Conservation (phyloP, 2,888 invertebrate genomes). For the Protonemura montana region DNA sequence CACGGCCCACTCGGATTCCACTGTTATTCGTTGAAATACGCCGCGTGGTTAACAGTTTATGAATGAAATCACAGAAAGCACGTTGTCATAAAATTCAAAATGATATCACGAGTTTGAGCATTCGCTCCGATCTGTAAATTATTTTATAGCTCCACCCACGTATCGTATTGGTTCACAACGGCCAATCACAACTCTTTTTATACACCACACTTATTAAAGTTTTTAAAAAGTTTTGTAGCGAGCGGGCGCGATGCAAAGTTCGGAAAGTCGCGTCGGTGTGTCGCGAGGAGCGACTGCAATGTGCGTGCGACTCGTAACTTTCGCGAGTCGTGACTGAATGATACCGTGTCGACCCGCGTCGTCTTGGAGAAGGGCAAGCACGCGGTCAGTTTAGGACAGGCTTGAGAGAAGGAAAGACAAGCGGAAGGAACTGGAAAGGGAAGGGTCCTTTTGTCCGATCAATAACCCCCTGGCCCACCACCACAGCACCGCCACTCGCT, state of each 20-base stretch:
- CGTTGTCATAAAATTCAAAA: constrained; percentile 12
- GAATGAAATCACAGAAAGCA: not conserved
- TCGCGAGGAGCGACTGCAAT: constrained; percentile 40
- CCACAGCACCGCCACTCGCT: constrained; percentile 34
- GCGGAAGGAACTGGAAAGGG: constrained; percentile 48
- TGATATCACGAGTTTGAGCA: constrained; percentile 12
- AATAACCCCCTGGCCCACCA: constrained; percentile 48
- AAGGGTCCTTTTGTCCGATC: constrained; percentile 49
- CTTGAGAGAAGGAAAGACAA: constrained; percentile 41
- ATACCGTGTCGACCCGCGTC: constrained; percentile 46
- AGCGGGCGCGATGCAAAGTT: constrained; percentile 50
- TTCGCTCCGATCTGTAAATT: constrained; percentile 42
- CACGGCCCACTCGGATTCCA: constrained; percentile 12
- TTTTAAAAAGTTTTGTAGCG: constrained; percentile 48
- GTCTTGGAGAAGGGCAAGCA: constrained; percentile 43
- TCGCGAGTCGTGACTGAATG: constrained; percentile 51
- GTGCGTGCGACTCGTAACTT: constrained; percentile 52
- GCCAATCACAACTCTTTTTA: constrained; percentile 50
- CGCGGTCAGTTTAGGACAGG: constrained; percentile 43
- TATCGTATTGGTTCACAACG: constrained; percentile 49
- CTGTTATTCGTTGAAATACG: not conserved
- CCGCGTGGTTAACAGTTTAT: not conserved
- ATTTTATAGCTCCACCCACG: constrained; percentile 49
- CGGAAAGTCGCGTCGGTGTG: constrained; percentile 32
- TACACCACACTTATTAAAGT: constrained; percentile 47